Conservation (phyloP, 2,888 invertebrate genomes). For the Cenopis cana region DNA sequence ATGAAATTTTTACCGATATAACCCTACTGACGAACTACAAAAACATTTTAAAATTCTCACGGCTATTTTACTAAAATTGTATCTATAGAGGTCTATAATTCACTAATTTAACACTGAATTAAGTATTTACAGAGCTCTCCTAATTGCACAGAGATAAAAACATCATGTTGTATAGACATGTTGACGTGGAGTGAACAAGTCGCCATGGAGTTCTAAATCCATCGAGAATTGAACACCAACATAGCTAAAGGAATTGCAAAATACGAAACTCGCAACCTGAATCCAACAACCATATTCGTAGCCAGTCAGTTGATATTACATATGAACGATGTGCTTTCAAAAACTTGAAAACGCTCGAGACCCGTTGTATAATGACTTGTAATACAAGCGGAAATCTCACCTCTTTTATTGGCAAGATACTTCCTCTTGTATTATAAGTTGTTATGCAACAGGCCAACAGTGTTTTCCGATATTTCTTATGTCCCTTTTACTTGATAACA, state of each 20-base stretch:
- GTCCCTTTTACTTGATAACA: too few species aligned
- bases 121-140: conserved; percentile 15
- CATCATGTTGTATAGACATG: conserved; percentile 34
- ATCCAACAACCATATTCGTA: not conserved
- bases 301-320: not conserved
- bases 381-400: too few species aligned
- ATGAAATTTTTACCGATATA: conserved; percentile 31
- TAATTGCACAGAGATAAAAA: conserved; percentile 21
- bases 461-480: too few species aligned
- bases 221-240: not conserved
- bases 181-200: not conserved
- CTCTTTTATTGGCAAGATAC: too few species aligned
- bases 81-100: conserved; percentile 24
- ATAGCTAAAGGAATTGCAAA: not conserved
- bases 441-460: too few species aligned
- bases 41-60: conserved; percentile 1
- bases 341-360: too few species aligned
- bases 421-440: too few species aligned
- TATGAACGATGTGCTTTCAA: not conserved
- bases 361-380: too few species aligned
- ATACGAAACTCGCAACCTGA: not conserved
- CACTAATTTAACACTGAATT: conserved; percentile 25
- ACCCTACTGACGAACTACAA: conserved; percentile 9
- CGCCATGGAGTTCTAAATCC: not conserved
- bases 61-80: conserved; percentile 16